Evolutionary conservation across 2,113 vertebrate genomes (phyloP).

Genomic region (Hippocampus abdominalis): DNA sequence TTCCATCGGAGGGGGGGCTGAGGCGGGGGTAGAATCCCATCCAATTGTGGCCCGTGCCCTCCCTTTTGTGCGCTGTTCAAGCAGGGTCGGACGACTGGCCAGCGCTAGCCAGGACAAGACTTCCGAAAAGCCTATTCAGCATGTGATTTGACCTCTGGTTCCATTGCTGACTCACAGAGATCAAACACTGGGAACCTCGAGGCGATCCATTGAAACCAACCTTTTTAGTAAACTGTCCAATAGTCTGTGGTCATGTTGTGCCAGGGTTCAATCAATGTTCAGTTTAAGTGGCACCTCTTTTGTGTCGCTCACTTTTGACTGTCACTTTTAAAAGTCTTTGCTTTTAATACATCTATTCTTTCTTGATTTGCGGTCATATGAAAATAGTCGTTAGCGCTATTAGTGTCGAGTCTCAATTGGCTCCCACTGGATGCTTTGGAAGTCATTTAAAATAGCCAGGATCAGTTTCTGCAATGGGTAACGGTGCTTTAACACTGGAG

Average conservation of each 20-base stretch:
- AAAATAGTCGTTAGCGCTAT: background rate
- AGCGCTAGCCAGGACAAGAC: slow-evolving; percentile 69
- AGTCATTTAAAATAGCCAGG: background rate
- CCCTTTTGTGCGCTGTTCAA: slow-evolving; percentile 70
- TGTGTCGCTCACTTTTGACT: slow-evolving; percentile 11
- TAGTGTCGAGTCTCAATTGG: background rate
- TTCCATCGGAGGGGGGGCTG: slow-evolving; percentile 53
- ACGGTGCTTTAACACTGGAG: background rate
- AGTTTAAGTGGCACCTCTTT: slow-evolving; percentile 5
- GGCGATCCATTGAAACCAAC: slow-evolving; percentile 55
- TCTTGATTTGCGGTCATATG: slow-evolving; percentile 5
- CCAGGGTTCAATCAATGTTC: slow-evolving; percentile 23
- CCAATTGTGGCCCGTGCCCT: slow-evolving; percentile 67
- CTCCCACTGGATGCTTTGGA: too few species aligned
- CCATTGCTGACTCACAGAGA: slow-evolving; percentile 68
- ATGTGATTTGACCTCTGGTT: slow-evolving; percentile 68
- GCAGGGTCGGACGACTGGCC: slow-evolving; percentile 68
- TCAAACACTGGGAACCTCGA: slow-evolving; percentile 70
- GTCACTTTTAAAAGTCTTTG: slow-evolving; percentile 9
- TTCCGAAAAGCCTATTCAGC: slow-evolving; percentile 75
- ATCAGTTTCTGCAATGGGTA: background rate
- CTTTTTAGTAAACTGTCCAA: slow-evolving; percentile 48
- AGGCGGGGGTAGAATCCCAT: slow-evolving; percentile 24
- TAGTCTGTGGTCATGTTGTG: slow-evolving; percentile 22
- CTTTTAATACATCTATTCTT: slow-evolving; percentile 15